These are phyloP conservation scores for Petrolisthes manimaculis DNA, from an alignment of 2,888 invertebrate species.

Conservation along the genomic window DNA sequence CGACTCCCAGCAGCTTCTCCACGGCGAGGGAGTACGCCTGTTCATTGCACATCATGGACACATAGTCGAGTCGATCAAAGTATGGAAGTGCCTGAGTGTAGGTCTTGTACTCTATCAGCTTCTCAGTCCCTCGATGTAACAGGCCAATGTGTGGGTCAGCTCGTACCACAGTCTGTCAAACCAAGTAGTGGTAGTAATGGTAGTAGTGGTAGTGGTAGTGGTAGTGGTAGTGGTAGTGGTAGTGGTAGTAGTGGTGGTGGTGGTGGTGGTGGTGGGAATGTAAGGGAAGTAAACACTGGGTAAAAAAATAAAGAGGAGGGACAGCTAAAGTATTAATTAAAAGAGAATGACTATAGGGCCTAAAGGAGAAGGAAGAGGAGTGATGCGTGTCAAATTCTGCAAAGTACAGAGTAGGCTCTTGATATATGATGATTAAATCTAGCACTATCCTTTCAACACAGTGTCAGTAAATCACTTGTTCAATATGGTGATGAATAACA, in stretches of 20 bases:
- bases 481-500: too few relatives aligned
- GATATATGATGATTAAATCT: too few relatives aligned
- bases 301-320: too few relatives aligned
- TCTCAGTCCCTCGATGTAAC: slow-evolving; percentile 96
- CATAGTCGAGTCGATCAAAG: slow-evolving; percentile 97
- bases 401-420: not conserved
- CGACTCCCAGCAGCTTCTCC: slow-evolving; percentile 95
- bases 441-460: too few relatives aligned
- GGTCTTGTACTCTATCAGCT: slow-evolving; percentile 98
- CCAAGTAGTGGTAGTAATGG: too few relatives aligned
- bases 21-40: slow-evolving; percentile 96
- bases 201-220: too few relatives aligned
- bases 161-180: slow-evolving; percentile 77
- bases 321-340: too few relatives aligned
- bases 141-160: slow-evolving; percentile 98
- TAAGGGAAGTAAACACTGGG: too few relatives aligned
- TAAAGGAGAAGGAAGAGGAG: not conserved
- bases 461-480: too few relatives aligned
- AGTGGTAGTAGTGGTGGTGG: too few relatives aligned
- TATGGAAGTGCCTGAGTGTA: slow-evolving; percentile 98
- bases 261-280: too few relatives aligned
- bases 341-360: not conserved
- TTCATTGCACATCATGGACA: slow-evolving; percentile 99
- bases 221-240: too few relatives aligned
- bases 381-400: not conserved